Evolutionary conservation across 2,888 invertebrate genomes (phyloP).

Genomic region (Dysmachus trigonus): DNA sequence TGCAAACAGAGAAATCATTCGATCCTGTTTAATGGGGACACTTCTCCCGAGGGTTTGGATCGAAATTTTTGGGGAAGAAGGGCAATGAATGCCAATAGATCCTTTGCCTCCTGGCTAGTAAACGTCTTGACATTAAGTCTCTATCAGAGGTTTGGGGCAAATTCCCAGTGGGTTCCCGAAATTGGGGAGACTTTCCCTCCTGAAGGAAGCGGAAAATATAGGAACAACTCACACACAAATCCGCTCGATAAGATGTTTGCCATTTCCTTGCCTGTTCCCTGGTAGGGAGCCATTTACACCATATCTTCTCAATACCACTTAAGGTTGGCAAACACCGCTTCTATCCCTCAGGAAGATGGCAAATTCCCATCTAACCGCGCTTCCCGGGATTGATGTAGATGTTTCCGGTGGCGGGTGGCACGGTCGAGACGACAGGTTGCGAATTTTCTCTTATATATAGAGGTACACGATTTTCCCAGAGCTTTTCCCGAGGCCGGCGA

Average conservation of each 20-base stretch:
- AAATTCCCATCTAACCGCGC: not conserved
- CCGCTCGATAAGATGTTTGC: not conserved
- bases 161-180: not conserved
- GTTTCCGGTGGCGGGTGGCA: not conserved
- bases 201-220: not conserved
- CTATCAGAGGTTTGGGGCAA: conserved; percentile 1
- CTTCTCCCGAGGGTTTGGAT: not conserved
- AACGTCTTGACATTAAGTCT: conserved; percentile 41
- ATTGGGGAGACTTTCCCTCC: not conserved
- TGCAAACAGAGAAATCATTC: conserved; percentile 34
- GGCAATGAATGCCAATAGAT: not conserved
- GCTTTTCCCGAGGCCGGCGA: conserved; percentile 16
- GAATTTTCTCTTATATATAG: not conserved
- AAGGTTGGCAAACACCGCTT: not conserved
- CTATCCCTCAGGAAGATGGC: not conserved
- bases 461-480: conserved; percentile 8
- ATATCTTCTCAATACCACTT: not conserved
- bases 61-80: not conserved
- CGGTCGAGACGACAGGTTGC: not conserved
- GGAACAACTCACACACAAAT: not conserved
- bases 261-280: not conserved
- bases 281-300: not conserved
- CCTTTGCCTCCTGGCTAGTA: conserved; percentile 22
- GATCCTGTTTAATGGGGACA: conserved; percentile 19
- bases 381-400: conserved; percentile 1